Base-by-base conservation (phyloP, 1,140 invertebrate genomes). In the Neuroterus valhalla region DNA sequence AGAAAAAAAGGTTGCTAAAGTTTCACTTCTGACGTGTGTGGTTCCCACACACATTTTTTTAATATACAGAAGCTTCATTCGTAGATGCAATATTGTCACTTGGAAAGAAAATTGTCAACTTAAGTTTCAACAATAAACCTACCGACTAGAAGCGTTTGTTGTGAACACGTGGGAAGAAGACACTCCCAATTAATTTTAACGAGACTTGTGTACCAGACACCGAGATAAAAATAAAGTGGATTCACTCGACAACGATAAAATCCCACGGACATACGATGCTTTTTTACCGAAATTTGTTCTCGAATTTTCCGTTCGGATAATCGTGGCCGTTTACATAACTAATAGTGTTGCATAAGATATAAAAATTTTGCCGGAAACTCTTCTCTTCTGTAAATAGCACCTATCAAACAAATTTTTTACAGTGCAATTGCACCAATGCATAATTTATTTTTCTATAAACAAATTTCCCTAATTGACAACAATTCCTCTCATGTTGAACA, bases 91-190 rank as follows among this genome's bases (percentile, higher is more conserved):
- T 21, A 19, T 19, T 11, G 1, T 12, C 15, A 52, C 2, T 52
- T 21, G 3, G 3, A 10, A 17, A 21, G 11, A 52, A 52, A 52
- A 52, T 52, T n/a, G 10, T 21, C 23, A 26, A 62, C 21, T 62
- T 62, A 62, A 14, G 5, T 62, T 62, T 3, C 12, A 26, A 62
- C 14, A 26, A 31, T 62, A 62, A 31, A 26, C 26, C 52, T 62
- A 62, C 8, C 14, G 52, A 62, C 52, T 62, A 62, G 52, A 62
- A 62, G 52, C 52, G 52, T 31, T 62, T 62, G 11, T 31, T 11
- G 46, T 48, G 46, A 48, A 48, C 46, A 48, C 17, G 46, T 19
- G 23, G 21, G 26, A 31, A 52, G 50, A 19, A 15, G 26, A 62
- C 31, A 62, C 21, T 26, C 11, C 52, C 21, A 31, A 62, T 62